Base-by-base conservation (phyloP, 1,140 invertebrate species). In the Apis laboriosa region DNA sequence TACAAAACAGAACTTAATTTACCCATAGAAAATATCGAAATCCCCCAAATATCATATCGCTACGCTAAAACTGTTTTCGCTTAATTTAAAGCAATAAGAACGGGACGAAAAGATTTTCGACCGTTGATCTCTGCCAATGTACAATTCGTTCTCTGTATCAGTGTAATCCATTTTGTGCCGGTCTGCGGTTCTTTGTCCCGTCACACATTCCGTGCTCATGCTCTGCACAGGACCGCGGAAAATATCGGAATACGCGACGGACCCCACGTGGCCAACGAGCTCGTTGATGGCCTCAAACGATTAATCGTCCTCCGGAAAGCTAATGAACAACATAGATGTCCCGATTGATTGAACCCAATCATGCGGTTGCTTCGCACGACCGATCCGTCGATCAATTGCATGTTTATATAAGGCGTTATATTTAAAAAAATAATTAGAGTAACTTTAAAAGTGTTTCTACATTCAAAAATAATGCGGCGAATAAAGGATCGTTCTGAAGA, bases 261-360 rank as follows among this genome's bases (percentile, higher is more conserved):
- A 43, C 43, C 21, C 19, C 66, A 28, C 60, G 24, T 34, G 79
- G n/a, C 73, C 75, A 83, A 83, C 80, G 80, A 71, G 74, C 80
- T 77, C 75, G 80, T 78, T 78, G 80, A 83, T 71, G 80, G 80
- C 75, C 66, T 63, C 80, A 49, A 78, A 77, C 80, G 80, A 83
- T 83, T 78, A 83, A 83, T 83, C 74, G 80, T 63, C 64, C 74
- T n/a, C 74, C 56, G 73, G 17, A 77, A 71, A 78, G 80, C 75
- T 83, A 83, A 83, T 78, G 75, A 83, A 83, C 80, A 67, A 71
- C 80, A 71, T 28, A 63, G 24, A 78, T 58, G 49, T 71, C 21
- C 75, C 56, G 53, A n/a, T 51, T 83, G 80, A 64, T 63, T 63
- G 58, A 56, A 56, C 66, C 74, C 58, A 71, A 83, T 83, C 80